Evolutionary conservation across 2,797 vertebrate species (phyloP), one percentile per base, ranked within the genome.

Genomic region (Pyrocephalus nanus): DNA sequence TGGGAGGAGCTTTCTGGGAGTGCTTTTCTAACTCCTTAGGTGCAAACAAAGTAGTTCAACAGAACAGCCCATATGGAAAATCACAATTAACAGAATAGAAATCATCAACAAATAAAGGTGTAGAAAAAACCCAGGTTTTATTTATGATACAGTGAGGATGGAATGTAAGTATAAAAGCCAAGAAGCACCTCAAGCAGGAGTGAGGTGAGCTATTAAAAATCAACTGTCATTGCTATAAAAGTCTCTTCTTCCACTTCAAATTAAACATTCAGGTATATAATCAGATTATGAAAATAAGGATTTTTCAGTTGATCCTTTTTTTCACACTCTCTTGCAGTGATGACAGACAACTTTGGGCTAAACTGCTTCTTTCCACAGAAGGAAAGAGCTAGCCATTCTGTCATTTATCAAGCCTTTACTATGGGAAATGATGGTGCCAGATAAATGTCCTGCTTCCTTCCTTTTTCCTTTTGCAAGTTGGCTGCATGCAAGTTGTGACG

Each of bases 71-170:
- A 15, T 32, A 54, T 15, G 66, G 62, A 60, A 87, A 73, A 62
- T 1, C 50, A 55, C 27, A 2, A 1, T 7, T 84, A 50, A 74
- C 60, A 60, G 61, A 95, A 84, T 2, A 16, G 16, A 89, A 85
- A 61, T 54, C 34, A 90, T 36, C 72, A 77, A 13, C 64, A 57
- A 67, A 32, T 42, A 73, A 43, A 92, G 48, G 71, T 88, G 81
- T 96, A 97, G 91, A 96, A 97, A 97, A 97, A 73, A 65, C 0
- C 1, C 48, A 70, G 65, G 23, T 86, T 98, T 98, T 98, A 98
- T 98, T 98, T 66, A 95, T 90, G 81, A 95, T 96, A 97, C 96
- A 97, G 96, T 60, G 96, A 95, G 85, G 48, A 79, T 84, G 92
- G 84, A 88, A 93, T 88, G 65, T 73, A 90, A 83, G 88, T 90